These are phyloP conservation scores for Scopus umbretta DNA, from an alignment of 2,113 vertebrate genomes.

Conservation along the genomic window DNA sequence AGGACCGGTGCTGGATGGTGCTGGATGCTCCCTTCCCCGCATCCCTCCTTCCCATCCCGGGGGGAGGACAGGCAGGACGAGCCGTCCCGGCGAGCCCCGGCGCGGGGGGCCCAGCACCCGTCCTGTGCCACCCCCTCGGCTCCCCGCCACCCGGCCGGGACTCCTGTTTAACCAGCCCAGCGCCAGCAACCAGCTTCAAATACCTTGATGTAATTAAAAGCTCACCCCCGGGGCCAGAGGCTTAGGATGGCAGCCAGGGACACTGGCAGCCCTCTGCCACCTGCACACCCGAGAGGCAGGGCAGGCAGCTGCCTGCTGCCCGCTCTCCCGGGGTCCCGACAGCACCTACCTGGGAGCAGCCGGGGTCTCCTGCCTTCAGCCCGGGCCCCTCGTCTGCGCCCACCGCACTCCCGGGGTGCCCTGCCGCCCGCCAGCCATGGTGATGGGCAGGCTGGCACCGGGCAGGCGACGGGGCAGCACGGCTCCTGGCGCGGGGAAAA, in stretches of 20 bases:
- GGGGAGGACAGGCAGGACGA: neutral
- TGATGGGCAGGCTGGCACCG: neutral
- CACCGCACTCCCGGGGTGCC: neutral
- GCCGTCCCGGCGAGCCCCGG: neutral
- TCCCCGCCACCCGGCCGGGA: neutral
- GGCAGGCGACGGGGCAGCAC: neutral
- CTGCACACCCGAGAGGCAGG: neutral
- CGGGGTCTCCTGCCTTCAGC: neutral
- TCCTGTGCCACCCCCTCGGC: neutral
- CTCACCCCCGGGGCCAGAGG: neutral
- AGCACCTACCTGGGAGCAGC: neutral
- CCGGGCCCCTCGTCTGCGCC: neutral
- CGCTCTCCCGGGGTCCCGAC: neutral
- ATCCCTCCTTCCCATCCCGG: neutral
- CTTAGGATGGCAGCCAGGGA: constrained; percentile 41
- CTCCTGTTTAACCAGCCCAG: neutral
- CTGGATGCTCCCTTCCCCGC: neutral
- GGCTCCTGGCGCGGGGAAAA: neutral
- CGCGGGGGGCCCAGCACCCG: neutral
- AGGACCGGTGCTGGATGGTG: fast-evolving
- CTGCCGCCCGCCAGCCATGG: neutral
- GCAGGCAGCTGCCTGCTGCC: neutral
- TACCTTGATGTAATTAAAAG: constrained; percentile 51
- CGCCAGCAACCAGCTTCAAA: neutral
- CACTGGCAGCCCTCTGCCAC: neutral